Evolutionary conservation across 2,888 invertebrate genomes (phyloP).

Genomic region (Ptychoptera contaminata): DNA sequence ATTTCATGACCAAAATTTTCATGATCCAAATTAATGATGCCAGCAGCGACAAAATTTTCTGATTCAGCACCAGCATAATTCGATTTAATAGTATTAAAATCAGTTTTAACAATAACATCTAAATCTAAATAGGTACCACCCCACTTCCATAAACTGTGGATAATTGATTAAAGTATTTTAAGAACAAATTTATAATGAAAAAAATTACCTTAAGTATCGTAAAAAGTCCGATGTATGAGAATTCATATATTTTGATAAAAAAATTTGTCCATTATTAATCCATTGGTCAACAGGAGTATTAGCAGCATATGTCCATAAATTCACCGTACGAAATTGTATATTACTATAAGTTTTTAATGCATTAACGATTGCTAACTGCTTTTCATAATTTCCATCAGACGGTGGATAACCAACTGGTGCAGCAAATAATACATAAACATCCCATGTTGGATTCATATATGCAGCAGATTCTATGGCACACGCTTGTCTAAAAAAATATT

Average conservation of each 20-base stretch:
- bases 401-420: constrained; percentile 13
- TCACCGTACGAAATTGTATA: constrained; percentile 22
- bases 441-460: constrained; percentile 22
- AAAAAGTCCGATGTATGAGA: constrained; percentile 24
- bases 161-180: background rate
- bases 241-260: constrained; percentile 17
- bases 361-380: constrained; percentile 12
- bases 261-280: constrained; percentile 20
- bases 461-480: constrained; percentile 31
- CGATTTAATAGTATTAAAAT: constrained; percentile 31
- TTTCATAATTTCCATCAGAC: constrained; percentile 13
- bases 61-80: constrained; percentile 52
- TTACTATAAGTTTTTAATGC: constrained; percentile 21
- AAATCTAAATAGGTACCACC: constrained; percentile 65
- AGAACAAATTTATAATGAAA: background rate
- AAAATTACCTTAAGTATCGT: constrained; percentile 19
- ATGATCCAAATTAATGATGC: constrained; percentile 44
- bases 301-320: constrained; percentile 22
- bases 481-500: constrained; percentile 17
- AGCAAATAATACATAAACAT: constrained; percentile 24
- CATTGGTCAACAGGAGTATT: constrained; percentile 24
- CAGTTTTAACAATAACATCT: constrained; percentile 51
- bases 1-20: constrained; percentile 39
- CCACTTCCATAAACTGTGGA: constrained; percentile 51
- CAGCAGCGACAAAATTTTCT: constrained; percentile 42